Conservation (phyloP, 2,113 vertebrate species). For the Spea bombifrons region DNA sequence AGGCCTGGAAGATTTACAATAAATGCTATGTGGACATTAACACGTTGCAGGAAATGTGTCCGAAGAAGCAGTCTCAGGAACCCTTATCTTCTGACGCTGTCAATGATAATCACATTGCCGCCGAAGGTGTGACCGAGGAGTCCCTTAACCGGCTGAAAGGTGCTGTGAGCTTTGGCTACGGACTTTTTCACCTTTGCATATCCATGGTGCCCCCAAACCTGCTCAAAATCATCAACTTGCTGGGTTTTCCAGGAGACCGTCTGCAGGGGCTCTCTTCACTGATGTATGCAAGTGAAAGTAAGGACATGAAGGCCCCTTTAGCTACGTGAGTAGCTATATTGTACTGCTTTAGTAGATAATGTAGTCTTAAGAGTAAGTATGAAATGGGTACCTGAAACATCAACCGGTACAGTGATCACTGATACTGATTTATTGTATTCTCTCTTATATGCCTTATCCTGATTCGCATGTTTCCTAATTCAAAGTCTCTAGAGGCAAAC, state of each 20-base stretch:
- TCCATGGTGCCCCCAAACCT: conserved; percentile 99
- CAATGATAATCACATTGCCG: conserved; percentile 84
- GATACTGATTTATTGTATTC: neutral
- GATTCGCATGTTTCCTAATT: too few species aligned
- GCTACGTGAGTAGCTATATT: conserved; percentile 97
- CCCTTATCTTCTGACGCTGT: conserved; percentile 78
- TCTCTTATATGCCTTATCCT: too few species aligned
- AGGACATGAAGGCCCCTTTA: conserved; percentile 98
- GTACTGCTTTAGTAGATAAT: conserved; percentile 72
- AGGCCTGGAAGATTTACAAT: conserved; percentile 99
- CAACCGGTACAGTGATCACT: conserved; percentile 57
- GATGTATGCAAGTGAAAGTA: conserved; percentile 97
- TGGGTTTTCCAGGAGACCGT: conserved; percentile 97
- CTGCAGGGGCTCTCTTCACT: conserved; percentile 93
- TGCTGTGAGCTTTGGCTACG: conserved; percentile 98
- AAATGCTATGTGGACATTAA: conserved; percentile 97
- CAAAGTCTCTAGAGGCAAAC: too few species aligned
- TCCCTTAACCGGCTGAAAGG: conserved; percentile 94
- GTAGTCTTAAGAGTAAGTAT: conserved; percentile 69
- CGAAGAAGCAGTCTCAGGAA: conserved; percentile 76
- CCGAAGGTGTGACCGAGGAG: conserved; percentile 82
- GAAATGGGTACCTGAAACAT: conserved; percentile 49
- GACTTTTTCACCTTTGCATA: conserved; percentile 98
- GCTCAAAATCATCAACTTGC: conserved; percentile 98
- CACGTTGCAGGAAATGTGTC: conserved; percentile 84